These are phyloP conservation scores for Syritta pipiens DNA, from an alignment of 2,888 invertebrate genomes.

Conservation along the genomic window DNA sequence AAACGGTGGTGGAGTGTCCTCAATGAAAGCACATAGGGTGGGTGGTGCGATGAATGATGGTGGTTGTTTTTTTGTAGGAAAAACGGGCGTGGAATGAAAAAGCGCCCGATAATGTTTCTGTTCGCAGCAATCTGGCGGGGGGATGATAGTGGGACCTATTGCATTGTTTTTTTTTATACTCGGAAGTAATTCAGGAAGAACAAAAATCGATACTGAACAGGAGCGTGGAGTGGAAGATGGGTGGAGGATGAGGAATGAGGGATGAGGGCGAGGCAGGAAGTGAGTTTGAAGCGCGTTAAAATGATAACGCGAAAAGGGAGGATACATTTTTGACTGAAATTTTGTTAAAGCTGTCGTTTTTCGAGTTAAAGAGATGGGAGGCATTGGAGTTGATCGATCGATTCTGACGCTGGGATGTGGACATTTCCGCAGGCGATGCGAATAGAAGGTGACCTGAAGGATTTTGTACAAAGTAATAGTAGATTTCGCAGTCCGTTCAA, in stretches of 20 bases:
- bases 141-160: conserved; percentile 2
- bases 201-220: conserved; percentile 5
- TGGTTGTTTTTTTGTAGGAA: background rate
- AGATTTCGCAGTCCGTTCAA: too few species aligned
- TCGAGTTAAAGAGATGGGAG: too few species aligned
- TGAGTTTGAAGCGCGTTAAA: background rate
- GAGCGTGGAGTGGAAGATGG: background rate
- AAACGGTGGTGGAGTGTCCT: background rate
- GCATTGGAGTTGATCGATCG: too few species aligned
- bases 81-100: conserved; percentile 3
- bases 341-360: background rate
- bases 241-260: too few species aligned
- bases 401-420: too few species aligned
- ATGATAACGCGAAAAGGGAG: background rate
- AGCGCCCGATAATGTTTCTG: background rate
- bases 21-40: background rate
- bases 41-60: background rate
- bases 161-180: background rate
- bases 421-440: too few species aligned
- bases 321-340: background rate
- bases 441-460: too few species aligned
- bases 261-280: conserved; percentile 11
- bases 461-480: too few species aligned
- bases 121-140: background rate
- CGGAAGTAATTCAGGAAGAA: background rate